Evolutionary conservation across 2,888 invertebrate species (phyloP), one percentile per base, ranked within the genome.

Genomic region (Drosophila meridionalis): DNA sequence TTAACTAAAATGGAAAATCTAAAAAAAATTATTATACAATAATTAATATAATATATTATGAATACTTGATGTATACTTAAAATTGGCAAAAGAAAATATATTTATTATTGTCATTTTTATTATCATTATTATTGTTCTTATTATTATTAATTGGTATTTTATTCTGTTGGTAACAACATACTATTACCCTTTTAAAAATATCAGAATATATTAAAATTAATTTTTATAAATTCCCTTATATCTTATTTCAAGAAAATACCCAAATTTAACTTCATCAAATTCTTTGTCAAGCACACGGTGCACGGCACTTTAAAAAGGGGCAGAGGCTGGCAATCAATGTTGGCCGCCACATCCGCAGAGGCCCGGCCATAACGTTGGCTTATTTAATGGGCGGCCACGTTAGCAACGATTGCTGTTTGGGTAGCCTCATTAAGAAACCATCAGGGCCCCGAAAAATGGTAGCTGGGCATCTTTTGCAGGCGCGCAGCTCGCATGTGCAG

Each of bases 391-490:
- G 38, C 58, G 47, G 69, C 47, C 79, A 64, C 69, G 71, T 59
- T 58, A 45, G 66, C 66, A 60, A 55, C 60, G 62, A 69, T 67
- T 81, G 73, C 78, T 76, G 71, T 80, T 78, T 65, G 68, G 52
- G 69, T 62, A 64, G 62, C 71, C 60, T 83, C 83, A 83, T 84
- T 84, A 84, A 84, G 87, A 87, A 84, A 73, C 85, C 83, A 84
- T 84, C 85, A 80, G 83, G 52, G 59, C 53, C 6, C 42, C 67
- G 43, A 56, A 75, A 75, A 71, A 58, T 59, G 67, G 12, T 65
- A 68, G 68, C 63, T 67, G 63, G 26, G 43, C 68, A 55, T 80
- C 67, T 70, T 75, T 12, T 62, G 57, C 58, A 55, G 53, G 59
- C 68, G 42, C 20, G 11, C 20, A 11, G 50, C 69, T 70, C 43